Evolutionary conservation across 2,113 vertebrate genomes (phyloP).

Genomic region (Pelmatolapia mariae): DNA sequence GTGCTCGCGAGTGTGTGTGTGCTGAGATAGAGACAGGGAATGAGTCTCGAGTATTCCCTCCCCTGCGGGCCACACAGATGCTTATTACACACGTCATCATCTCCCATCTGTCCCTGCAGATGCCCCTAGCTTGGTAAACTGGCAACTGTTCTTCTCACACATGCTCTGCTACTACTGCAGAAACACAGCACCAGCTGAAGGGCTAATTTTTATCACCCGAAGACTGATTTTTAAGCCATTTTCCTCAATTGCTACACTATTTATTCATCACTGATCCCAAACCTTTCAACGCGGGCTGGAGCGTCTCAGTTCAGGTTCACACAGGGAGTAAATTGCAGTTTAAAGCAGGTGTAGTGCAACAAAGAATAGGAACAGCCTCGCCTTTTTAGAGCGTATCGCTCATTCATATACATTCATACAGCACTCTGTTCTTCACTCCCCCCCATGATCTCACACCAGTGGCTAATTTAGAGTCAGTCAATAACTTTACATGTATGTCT

Average conservation of each 20-base stretch:
- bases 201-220: background rate
- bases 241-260: background rate
- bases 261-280: background rate
- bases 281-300: background rate
- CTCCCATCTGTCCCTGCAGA: conserved; percentile 72
- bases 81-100: conserved; percentile 68
- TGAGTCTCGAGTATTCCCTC: conserved; percentile 50
- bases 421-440: background rate
- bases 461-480: background rate
- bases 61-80: conserved; percentile 59
- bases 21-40: conserved; percentile 24
- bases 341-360: background rate
- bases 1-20: background rate
- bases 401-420: background rate
- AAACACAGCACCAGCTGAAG: background rate
- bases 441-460: background rate
- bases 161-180: background rate
- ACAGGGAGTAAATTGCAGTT: background rate
- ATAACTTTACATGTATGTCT: background rate
- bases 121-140: conserved; percentile 64
- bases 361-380: background rate
- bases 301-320: background rate
- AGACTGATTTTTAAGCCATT: background rate
- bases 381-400: background rate
- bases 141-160: conserved; percentile 35